Evolutionary conservation across 2,797 vertebrate species (phyloP), one percentile per base, ranked within the genome.

Genomic region (Crypturellus tataupa): DNA sequence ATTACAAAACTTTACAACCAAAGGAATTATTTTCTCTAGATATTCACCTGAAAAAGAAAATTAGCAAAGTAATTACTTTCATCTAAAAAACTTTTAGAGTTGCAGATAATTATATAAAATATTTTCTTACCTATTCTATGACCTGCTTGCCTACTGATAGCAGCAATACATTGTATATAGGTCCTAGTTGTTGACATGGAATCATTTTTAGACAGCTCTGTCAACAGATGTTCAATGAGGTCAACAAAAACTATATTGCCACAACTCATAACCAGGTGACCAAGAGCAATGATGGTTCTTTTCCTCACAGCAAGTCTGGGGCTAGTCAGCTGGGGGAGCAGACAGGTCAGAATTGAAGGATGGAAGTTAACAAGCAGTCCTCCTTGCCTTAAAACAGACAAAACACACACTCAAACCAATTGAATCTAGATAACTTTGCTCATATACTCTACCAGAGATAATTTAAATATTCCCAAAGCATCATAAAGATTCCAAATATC

Each of bases 121-220:
- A 27, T 87, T 79, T 86, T 87, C 98, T 98, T 98, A 99, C 99
- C 99, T 95, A 99, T 99, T 96, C 99, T 97, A 93, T 99, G 99
- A 92, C 99, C 99, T 15, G 99, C 99, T 98, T 99, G 99, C 87
- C 99, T 98, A 98, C 99, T 99, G 98, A 99, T 99, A 97, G 99
- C 99, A 75, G 99, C 99, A 89, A 99, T 99, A 97, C 99, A 99
- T 78, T 99, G 99, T 98, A 99, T 99, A 97, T 99, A 99, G 72
- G 99, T 99, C 93, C 99, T 98, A 87, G 99, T 99, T 95, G 99
- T 99, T 80, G 99, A 99, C 99, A 99, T 99, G 97, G 99, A 99
- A 97, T 99, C 99, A 95, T 99, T 99, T 97, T 99, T 98, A 49
- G 99, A 99, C 91, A 99, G 98, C 93, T 99, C 99, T 10, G 99